Evolutionary conservation across 2,797 vertebrate genomes (phyloP), one percentile per base, ranked within the genome.

Genomic region (Lithobates pipiens): DNA sequence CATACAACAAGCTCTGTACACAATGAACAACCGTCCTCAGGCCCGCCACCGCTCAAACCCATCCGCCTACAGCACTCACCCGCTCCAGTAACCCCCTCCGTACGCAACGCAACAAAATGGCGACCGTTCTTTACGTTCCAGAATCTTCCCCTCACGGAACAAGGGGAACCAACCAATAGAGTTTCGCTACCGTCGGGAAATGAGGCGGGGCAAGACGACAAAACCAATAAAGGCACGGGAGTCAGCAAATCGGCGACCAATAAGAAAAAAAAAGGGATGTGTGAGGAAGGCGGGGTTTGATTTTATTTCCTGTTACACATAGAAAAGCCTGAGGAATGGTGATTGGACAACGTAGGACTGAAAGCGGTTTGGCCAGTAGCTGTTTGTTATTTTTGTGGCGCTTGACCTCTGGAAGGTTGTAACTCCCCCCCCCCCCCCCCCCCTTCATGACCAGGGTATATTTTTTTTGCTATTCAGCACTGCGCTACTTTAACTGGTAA

Each of bases 11-110:
- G 44, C 44, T 13, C 11, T 13, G 44, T 11, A 13, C 44, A 46
- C 11, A 10, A 44, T 1, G 10, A 11, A 11, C 11, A 44, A 44
- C 0, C 42, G 10, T 44, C 9, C 42, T 44, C 10, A 10, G 42
- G 2, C 44, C 15, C 50, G 50, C 3, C 50, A 54, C 50, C 6
- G 15, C 50, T 54, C 3, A 5, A 21, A 5, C 4, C 2, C 50
- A 16, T n/a, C 73, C 4, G 23, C 74, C 29, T 6, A 21, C 2
- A 0, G 4, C 84, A 88, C 91, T 89, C 80, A 90, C 89, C 90
- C 83, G 88, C 83, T 88, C 75, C 85, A 76, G 67, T 83, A 15
- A 7, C 16, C n/a, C n/a, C 3, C 73, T 36, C 13, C 1, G 6
- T 39, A 29, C 18, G 10, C 25, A 25, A 9, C 27, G 10, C 0